These are phyloP conservation scores for Mimumesa dahlbomi DNA, from an alignment of 2,888 invertebrate species.

Conservation along the genomic window DNA sequence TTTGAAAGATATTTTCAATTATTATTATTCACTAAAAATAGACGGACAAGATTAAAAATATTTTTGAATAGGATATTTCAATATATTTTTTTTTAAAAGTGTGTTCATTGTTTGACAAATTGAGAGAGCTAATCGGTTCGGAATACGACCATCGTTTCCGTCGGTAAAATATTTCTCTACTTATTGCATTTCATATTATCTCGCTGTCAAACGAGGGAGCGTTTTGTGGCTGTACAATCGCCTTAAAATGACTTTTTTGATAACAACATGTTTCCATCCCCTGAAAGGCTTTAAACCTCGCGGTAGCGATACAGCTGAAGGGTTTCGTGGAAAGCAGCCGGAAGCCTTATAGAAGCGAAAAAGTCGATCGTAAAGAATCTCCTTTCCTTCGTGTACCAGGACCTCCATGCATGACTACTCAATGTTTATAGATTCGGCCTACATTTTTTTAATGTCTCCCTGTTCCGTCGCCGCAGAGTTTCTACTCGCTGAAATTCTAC, in stretches of 20 bases:
- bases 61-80: too few relatives aligned
- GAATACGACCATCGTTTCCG: too few relatives aligned
- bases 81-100: too few relatives aligned
- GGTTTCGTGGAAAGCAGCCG: conserved; percentile 40
- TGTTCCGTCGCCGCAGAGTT: too few relatives aligned
- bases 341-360: conserved; percentile 33
- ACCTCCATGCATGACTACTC: conserved; percentile 17
- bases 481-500: too few relatives aligned
- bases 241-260: conserved; percentile 27
- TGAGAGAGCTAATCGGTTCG: neutral
- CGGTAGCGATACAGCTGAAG: conserved; percentile 2
- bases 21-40: neutral
- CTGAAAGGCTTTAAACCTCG: conserved; percentile 25
- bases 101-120: too few relatives aligned
- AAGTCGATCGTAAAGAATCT: conserved; percentile 58
- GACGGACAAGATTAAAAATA: neutral
- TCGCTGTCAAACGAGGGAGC: neutral
- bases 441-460: conserved; percentile 4
- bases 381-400: conserved; percentile 28
- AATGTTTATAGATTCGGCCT: conserved; percentile 17
- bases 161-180: conserved; percentile 38
- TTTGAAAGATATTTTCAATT: neutral
- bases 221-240: conserved; percentile 15
- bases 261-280: conserved; percentile 26
- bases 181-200: conserved; percentile 27